A percentile compares a stretch with the other conserved stretches of the same genome.
Conservation (phyloP, 1,140 invertebrate species). For the Oryzaephilus surinamensis region DNA sequence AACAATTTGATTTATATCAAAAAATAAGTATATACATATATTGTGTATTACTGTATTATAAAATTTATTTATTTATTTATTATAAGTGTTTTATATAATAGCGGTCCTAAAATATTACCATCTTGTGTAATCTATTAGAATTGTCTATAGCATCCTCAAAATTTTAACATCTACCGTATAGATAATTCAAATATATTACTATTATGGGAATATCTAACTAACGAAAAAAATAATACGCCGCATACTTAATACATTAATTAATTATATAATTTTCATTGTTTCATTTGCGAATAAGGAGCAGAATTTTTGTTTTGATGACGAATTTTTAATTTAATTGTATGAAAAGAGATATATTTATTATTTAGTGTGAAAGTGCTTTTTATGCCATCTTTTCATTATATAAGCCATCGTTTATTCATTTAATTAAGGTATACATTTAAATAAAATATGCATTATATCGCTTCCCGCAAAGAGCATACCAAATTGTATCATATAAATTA, state of each 20-base stretch:
- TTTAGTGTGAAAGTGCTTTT: constrained; percentile 33
- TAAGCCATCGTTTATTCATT: constrained; percentile 27
- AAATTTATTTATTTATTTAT: constrained; percentile 24
- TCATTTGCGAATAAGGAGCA: constrained; percentile 21
- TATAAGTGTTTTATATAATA: constrained; percentile 29
- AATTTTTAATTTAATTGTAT: constrained; percentile 25
- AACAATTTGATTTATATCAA: constrained; percentile 15
- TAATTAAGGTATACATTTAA: too few species aligned
- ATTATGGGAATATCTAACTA: constrained; percentile 2
- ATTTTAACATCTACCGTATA: not conserved
- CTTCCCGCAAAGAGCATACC: too few species aligned
- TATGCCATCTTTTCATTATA: constrained; percentile 18
- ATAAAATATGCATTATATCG: too few species aligned
- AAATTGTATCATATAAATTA: too few species aligned
- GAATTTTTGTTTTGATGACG: constrained; percentile 19
- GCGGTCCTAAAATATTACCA: not conserved
- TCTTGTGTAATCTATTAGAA: not conserved
- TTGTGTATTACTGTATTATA: constrained; percentile 25
- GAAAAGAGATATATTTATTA: constrained; percentile 27
- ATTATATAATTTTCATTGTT: not conserved
- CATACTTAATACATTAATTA: too few species aligned
- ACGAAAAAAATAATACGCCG: constrained; percentile 1
- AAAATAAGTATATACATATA: constrained; percentile 24
- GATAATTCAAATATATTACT: not conserved
- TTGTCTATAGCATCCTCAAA: constrained; percentile 29